phyloP scores from a whole-genome alignment of 2,113 vertebrate species.

The Okapia johnstoni region DNA sequence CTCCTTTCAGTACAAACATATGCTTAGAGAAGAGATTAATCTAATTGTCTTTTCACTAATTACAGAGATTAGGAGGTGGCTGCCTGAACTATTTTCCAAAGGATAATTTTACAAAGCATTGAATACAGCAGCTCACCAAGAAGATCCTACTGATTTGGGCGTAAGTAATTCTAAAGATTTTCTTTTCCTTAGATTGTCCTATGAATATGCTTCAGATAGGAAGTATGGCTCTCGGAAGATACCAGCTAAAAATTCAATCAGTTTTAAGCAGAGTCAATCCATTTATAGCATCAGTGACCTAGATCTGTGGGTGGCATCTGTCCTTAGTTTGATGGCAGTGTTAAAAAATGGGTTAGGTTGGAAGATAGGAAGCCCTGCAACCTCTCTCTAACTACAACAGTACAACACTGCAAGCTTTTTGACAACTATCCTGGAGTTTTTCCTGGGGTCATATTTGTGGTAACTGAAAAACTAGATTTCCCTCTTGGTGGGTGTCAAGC shows the following conservation, averaged over 20 bases:
- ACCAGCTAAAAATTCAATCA: constrained; percentile 47
- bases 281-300: constrained; percentile 54
- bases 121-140: background rate
- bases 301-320: constrained; percentile 31
- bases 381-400: background rate
- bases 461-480: background rate
- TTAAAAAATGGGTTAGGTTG: constrained; percentile 29
- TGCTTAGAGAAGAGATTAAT: constrained; percentile 65
- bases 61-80: constrained; percentile 64
- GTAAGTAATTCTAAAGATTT: constrained; percentile 40
- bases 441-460: background rate
- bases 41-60: constrained; percentile 67
- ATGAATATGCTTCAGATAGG: background rate
- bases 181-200: background rate
- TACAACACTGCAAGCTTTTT: background rate
- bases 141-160: background rate
- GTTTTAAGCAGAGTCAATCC: constrained; percentile 47
- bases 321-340: constrained; percentile 11
- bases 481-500: background rate
- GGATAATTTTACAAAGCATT: constrained; percentile 28
- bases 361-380: background rate
- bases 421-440: background rate
- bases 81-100: constrained; percentile 57
- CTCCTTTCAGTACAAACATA: background rate
- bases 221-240: background rate